Percentiles rank a stretch among this genome's conserved stretches.
Evolutionary conservation across 1,140 invertebrate genomes (phyloP).

Genomic region (Trichonephila clavata): DNA sequence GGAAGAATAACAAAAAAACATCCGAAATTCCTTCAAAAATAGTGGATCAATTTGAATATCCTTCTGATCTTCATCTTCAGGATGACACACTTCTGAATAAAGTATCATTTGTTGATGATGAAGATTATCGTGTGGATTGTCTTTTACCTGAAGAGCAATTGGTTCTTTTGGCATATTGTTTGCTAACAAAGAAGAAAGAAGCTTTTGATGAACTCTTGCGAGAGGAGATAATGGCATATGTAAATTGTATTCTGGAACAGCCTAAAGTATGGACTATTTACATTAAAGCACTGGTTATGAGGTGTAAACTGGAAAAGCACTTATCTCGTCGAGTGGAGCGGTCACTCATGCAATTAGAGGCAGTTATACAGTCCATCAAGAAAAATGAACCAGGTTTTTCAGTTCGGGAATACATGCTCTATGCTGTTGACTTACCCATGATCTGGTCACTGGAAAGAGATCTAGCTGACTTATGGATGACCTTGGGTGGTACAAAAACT

Average conservation of each 20-base stretch:
- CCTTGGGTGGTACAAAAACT: constrained; percentile 90
- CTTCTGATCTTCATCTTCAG: constrained; percentile 85
- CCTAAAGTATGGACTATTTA: constrained; percentile 82
- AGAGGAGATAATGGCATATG: constrained; percentile 90
- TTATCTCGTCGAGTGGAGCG: constrained; percentile 91
- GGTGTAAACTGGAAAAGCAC: constrained; percentile 88
- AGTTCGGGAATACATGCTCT: constrained; percentile 83
- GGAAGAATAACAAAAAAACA: constrained; percentile 78
- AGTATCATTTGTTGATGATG: constrained; percentile 86
- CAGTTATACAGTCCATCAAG: constrained; percentile 86
- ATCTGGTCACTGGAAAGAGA: constrained; percentile 89
- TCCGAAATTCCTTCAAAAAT: constrained; percentile 67
- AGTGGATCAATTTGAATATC: constrained; percentile 79
- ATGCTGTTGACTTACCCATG: constrained; percentile 84
- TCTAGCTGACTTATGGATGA: constrained; percentile 89
- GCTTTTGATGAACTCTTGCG: constrained; percentile 88
- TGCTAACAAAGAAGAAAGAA: constrained; percentile 85
- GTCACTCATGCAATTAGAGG: constrained; percentile 91
- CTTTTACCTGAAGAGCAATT: constrained; percentile 89
- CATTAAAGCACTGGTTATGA: constrained; percentile 86
- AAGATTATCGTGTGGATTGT: constrained; percentile 82
- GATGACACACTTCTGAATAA: constrained; percentile 92
- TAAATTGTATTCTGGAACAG: constrained; percentile 80
- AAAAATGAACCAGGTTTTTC: constrained; percentile 80
- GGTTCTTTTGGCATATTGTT: constrained; percentile 88